Conservation (phyloP, 2,888 invertebrate genomes). For the Thereva unica region DNA sequence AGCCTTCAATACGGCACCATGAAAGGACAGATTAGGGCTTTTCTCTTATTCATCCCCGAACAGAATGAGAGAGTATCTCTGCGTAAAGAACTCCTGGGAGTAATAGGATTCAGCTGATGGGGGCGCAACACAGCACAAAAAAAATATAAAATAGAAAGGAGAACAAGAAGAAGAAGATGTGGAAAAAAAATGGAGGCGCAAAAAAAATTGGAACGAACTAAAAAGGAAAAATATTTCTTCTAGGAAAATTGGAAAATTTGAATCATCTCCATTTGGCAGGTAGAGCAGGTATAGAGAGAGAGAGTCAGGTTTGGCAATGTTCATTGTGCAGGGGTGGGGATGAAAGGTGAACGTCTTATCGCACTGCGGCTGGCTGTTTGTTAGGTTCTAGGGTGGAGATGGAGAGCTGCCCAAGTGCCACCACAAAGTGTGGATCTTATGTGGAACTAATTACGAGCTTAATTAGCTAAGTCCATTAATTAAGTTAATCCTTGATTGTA, state of each 20-base stretch:
- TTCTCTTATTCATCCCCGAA: slow-evolving; percentile 38
- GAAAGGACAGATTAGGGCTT: slow-evolving; percentile 41
- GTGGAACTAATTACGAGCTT: slow-evolving; percentile 41
- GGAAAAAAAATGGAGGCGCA: slow-evolving; percentile 20
- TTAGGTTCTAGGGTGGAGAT: too few relatives aligned
- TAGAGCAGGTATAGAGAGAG: too few relatives aligned
- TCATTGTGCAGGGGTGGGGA: too few relatives aligned
- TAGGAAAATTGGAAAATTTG: slow-evolving; percentile 35
- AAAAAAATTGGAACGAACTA: too few relatives aligned
- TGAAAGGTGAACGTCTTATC: too few relatives aligned
- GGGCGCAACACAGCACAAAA: slow-evolving; percentile 17
- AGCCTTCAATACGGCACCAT: slow-evolving; percentile 30
- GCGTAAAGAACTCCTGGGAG: slow-evolving; percentile 26
- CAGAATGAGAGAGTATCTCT: slow-evolving; percentile 26
- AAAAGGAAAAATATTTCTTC: neutral
- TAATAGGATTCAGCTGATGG: slow-evolving; percentile 38
- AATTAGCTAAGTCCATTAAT: slow-evolving; percentile 42
- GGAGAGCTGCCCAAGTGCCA: too few relatives aligned
- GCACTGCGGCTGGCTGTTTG: too few relatives aligned
- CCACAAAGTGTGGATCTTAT: slow-evolving; percentile 16
- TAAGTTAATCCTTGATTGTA: slow-evolving; percentile 38
- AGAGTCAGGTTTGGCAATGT: too few relatives aligned
- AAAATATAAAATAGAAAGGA: neutral
- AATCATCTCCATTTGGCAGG: slow-evolving; percentile 8
- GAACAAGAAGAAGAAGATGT: slow-evolving; percentile 14